These are phyloP conservation scores for Dynastes maya DNA, from an alignment of 2,888 invertebrate species.

Conservation along the genomic window DNA sequence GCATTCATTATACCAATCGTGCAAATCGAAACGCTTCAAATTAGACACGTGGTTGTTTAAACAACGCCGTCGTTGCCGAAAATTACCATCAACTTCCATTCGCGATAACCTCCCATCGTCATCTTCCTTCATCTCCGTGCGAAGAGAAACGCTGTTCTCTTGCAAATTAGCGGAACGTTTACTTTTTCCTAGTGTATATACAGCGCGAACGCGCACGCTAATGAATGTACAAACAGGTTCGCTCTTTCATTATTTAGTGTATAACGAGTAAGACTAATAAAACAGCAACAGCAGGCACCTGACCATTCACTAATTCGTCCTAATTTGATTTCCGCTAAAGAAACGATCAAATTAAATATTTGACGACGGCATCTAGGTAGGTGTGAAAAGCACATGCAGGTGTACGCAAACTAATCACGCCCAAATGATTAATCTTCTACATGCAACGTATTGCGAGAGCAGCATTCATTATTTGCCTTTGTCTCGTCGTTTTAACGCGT, in stretches of 20 bases:
- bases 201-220: constrained; percentile 28
- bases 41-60: constrained; percentile 35
- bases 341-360: constrained; percentile 48
- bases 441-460: not conserved
- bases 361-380: constrained; percentile 40
- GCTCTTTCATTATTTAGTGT: constrained; percentile 41
- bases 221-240: constrained; percentile 45
- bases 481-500: not conserved
- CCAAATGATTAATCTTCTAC: constrained; percentile 38
- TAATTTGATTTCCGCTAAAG: constrained; percentile 50
- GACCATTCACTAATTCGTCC: constrained; percentile 49
- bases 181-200: constrained; percentile 32
- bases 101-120: not conserved
- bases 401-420: constrained; percentile 44
- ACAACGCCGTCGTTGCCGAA: constrained; percentile 37
- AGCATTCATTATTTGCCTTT: not conserved
- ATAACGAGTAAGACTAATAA: constrained; percentile 44
- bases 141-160: constrained; percentile 25
- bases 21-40: constrained; percentile 40
- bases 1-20: constrained; percentile 27
- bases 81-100: constrained; percentile 17
- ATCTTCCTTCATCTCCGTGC: not conserved
- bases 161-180: constrained; percentile 44
- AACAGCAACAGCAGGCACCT: constrained; percentile 43
- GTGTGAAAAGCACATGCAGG: constrained; percentile 49